Evolutionary conservation across 2,113 vertebrate genomes (phyloP).

Genomic region (Saimiri boliviensis): DNA sequence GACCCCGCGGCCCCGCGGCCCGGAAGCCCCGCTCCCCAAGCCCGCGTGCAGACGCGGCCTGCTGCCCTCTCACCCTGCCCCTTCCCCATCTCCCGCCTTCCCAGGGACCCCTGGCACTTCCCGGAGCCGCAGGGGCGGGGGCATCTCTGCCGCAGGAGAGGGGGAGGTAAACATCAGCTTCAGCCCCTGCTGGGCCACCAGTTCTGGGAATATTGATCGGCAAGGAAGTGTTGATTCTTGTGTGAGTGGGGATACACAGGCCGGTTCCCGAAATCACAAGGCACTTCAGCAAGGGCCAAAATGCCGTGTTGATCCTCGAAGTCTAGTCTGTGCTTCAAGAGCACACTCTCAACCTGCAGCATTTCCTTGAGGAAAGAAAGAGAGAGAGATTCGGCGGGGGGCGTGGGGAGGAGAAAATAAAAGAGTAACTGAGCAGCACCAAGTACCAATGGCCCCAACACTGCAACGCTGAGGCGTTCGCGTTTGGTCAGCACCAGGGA

Average conservation of each 20-base stretch:
- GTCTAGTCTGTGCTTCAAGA: background rate
- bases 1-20: conserved; percentile 12
- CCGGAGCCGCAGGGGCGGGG: accelerated
- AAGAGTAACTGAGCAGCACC: background rate
- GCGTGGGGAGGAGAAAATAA: background rate
- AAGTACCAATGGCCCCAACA: background rate
- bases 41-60: background rate
- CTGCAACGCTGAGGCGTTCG: accelerated
- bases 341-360: background rate
- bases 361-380: background rate
- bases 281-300: background rate
- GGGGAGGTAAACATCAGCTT: accelerated
- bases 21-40: conserved; percentile 21
- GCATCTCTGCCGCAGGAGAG: background rate
- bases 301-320: background rate
- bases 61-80: background rate
- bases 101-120: background rate
- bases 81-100: background rate
- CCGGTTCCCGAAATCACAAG: background rate
- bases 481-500: conserved; percentile 40
- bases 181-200: background rate
- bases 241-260: background rate
- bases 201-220: background rate
- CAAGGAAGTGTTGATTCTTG: background rate
- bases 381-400: too few species aligned